These are phyloP conservation scores for Daubentonia madagascariensis DNA, from an alignment of 2,113 vertebrate genomes.

Conservation along the genomic window DNA sequence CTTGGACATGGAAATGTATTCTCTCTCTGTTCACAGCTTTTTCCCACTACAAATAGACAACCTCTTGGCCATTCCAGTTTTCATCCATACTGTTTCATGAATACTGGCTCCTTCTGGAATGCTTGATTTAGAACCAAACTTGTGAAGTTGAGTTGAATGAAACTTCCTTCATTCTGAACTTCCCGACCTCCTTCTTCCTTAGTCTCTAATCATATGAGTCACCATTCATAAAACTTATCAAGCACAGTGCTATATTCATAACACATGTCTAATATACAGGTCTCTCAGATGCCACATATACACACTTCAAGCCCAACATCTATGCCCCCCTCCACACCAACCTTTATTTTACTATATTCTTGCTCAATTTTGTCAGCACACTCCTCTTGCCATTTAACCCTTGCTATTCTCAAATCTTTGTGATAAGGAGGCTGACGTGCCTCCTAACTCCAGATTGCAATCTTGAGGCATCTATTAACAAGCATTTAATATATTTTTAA, in stretches of 20 bases:
- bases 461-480: not conserved
- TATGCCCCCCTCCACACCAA: accelerated
- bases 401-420: not conserved
- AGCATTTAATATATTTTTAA: not conserved
- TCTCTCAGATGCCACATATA: not conserved
- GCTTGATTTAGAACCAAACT: not conserved
- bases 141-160: not conserved
- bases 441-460: not conserved
- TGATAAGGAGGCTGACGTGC: not conserved
- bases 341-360: not conserved
- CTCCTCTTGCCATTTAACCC: not conserved
- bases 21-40: not conserved
- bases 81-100: not conserved
- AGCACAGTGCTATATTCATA: not conserved
- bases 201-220: not conserved
- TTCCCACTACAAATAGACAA: not conserved
- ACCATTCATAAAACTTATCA: not conserved
- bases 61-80: not conserved
- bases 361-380: not conserved
- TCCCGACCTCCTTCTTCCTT: not conserved
- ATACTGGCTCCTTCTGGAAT: not conserved
- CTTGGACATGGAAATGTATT: not conserved
- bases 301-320: not conserved
- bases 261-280: accelerated
- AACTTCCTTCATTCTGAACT: not conserved